These are phyloP conservation scores for Aporrectodea caliginosa DNA, from an alignment of 1,140 invertebrate species.

Conservation along the genomic window DNA sequence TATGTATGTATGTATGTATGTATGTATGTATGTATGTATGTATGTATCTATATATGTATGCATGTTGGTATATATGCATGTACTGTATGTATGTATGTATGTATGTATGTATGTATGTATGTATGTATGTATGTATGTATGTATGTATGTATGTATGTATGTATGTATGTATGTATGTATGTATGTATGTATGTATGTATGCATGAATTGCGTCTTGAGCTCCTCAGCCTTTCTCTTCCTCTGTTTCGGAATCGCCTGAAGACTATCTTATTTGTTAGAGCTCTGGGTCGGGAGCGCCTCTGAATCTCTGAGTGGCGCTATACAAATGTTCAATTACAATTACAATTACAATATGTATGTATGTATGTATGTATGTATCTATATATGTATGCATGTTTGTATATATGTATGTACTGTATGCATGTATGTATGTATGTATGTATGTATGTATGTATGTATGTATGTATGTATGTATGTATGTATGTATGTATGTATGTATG, in stretches of 20 bases:
- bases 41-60: not conserved
- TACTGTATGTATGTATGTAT: conserved; percentile 24
- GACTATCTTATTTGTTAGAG: too few relatives aligned
- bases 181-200: conserved; percentile 26
- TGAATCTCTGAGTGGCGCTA: too few relatives aligned
- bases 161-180: conserved; percentile 34
- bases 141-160: conserved; percentile 31
- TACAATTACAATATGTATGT: not conserved
- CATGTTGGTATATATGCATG: not conserved
- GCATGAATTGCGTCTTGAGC: not conserved
- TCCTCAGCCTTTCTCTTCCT: too few relatives aligned
- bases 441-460: not conserved
- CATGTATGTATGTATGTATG: not conserved
- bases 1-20: not conserved
- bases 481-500: not conserved
- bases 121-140: conserved; percentile 33
- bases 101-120: conserved; percentile 34
- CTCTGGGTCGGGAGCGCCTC: too few relatives aligned
- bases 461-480: not conserved
- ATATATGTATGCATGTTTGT: not conserved
- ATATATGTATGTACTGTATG: too few relatives aligned
- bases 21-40: not conserved
- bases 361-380: not conserved
- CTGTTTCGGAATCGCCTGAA: too few relatives aligned
- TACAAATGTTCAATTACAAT: too few relatives aligned